Conservation (phyloP, 2,888 invertebrate genomes). For the Macroteleia sp. region DNA sequence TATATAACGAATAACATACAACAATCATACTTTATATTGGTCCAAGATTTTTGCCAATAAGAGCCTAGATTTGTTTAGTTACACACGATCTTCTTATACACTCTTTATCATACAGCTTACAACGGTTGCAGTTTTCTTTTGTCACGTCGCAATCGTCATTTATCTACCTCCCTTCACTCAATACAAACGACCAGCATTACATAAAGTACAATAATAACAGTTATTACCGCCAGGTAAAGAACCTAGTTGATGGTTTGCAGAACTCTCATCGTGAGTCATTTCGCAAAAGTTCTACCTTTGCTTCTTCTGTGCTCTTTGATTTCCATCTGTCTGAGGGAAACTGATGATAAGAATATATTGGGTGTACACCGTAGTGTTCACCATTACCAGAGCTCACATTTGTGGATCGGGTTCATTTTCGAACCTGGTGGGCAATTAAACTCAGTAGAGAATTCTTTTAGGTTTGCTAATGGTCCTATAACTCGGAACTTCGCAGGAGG, state of each 20-base stretch:
- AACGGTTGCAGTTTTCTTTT: not conserved
- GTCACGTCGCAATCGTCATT: conserved; percentile 9
- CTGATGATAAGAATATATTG: too few species aligned
- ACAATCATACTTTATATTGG: conserved; percentile 50
- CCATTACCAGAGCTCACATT: conserved; percentile 96
- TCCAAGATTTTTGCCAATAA: too few species aligned
- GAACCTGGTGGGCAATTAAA: conserved; percentile 91
- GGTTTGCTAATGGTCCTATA: conserved; percentile 93
- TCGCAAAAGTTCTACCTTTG: not conserved
- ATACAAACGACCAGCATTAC: conserved; percentile 50
- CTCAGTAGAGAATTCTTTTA: conserved; percentile 91
- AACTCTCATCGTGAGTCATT: not conserved
- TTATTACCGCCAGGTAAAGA: conserved; percentile 38
- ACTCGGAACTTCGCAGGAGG: conserved; percentile 94
- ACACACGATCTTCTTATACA: conserved; percentile 20
- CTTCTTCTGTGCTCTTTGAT: not conserved
- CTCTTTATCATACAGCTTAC: conserved; percentile 20
- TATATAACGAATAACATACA: conserved; percentile 30
- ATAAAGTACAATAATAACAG: conserved; percentile 50
- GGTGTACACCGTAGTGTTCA: too few species aligned
- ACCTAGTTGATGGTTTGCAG: conserved; percentile 7
- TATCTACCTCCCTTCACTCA: conserved; percentile 10
- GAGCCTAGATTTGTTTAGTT: conserved; percentile 5
- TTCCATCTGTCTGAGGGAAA: not conserved
- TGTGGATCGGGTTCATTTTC: conserved; percentile 92